Base-by-base conservation (phyloP, 2,113 vertebrate species). In the Condylura cristata region DNA sequence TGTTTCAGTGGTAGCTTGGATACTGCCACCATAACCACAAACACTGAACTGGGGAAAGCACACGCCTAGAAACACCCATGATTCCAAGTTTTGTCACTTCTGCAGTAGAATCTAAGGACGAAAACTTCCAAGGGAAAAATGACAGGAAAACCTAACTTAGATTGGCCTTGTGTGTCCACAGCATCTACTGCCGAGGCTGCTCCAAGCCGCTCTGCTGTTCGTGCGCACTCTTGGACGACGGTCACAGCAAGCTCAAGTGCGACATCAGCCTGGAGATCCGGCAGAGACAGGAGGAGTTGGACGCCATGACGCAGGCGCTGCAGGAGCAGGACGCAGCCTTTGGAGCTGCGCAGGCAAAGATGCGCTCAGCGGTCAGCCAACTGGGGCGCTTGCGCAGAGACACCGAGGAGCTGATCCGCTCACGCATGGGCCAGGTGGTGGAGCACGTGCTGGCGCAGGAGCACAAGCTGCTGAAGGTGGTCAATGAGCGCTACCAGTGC, bases 141-240 rank as follows among this genome's bases (percentile, higher is more conserved):
- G 14, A 22, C 44, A 28, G n/a, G 39, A 44, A 51, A 60, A 6
- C 30, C 70, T 90, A 34, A 95, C 2, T 26, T 24, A 34, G 17
- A 17, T 39, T 7, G 4, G 37, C 30, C 70, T 85, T 53, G 61
- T 87, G 37, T 80, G 32, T 94, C 72, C 22, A 0, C 85, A 98
- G 98, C 94, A 97, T 98, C 90, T 98, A 97, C 92, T 98, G 98
- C 95, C 60, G 44, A 3, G 90, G 70, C 58, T 98, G 98, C 5
- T 0, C 17, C 56, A 97, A 97, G 48, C 80, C 96, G 0, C 37
- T 98, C 75, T 98, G 98, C 94, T 97, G 97, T 74, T 32, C 71
- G 0, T 98, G 98, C 0, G 97, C 97, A 0, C 83, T 98, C 39
- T 96, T 98, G 86, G 98, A 98, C n/a, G 72, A 14, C 6, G 9